Evolutionary conservation across 2,888 invertebrate genomes (phyloP).

Genomic region (Saturnia pavonia): DNA sequence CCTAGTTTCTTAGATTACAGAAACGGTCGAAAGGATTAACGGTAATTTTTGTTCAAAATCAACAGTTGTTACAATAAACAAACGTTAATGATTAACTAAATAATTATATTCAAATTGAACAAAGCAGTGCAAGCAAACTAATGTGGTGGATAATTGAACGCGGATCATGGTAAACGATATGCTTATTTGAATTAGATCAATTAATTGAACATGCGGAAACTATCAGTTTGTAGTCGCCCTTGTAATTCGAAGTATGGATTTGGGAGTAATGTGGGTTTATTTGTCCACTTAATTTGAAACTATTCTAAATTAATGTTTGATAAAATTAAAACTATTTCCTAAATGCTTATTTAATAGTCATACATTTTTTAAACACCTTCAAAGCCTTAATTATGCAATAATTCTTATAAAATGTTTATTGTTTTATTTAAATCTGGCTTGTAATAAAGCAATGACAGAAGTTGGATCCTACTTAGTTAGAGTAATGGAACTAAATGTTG

Average conservation of each 20-base stretch:
- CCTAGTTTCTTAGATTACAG: not conserved
- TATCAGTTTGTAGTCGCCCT: conserved; percentile 9
- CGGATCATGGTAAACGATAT: conserved; percentile 21
- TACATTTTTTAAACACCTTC: no score
- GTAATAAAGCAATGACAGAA: not conserved
- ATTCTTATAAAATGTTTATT: no score
- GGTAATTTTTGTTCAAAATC: not conserved
- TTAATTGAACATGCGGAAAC: conserved; percentile 17
- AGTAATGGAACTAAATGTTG: not conserved
- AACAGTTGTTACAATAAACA: not conserved
- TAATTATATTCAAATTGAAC: conserved; percentile 9
- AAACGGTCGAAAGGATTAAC: not conserved
- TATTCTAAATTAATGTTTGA: not conserved
- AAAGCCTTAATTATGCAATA: no score
- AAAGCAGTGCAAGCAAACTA: conserved; percentile 16
- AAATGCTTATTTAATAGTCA: no score
- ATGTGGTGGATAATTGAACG: conserved; percentile 19
- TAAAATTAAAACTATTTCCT: no score
- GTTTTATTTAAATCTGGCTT: no score
- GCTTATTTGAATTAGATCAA: conserved; percentile 19
- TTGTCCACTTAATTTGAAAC: not conserved
- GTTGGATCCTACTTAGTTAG: not conserved
- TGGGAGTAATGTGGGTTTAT: not conserved
- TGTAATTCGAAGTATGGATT: not conserved
- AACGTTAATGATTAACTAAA: not conserved